Evolutionary conservation across 2,113 vertebrate genomes (phyloP), one percentile per base, ranked within the genome.

Genomic region (Myotis yumanensis): DNA sequence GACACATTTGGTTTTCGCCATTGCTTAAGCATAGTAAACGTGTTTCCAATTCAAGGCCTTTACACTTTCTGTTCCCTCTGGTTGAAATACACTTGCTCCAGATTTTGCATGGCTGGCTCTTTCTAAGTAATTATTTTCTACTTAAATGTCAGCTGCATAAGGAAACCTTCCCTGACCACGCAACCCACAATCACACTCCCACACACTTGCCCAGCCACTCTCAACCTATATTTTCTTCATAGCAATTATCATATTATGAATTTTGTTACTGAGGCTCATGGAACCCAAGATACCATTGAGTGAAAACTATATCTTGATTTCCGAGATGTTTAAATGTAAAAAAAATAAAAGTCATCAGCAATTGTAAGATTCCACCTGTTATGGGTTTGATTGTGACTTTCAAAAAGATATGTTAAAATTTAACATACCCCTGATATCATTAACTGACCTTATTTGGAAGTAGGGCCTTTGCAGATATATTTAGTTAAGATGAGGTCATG

Each of bases 101-200:
- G 35, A 85, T 68, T 92, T 94, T 94, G 30, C 71, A 83, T 75
- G 30, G 15, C 20, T 75, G 20, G 9, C 15, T 81, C 48, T 28
- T 86, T 86, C 46, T 89, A 73, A 83, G 37, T 73, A 51, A 73
- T 52, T 72, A 32, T 57, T 35, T 11, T 80, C 52, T 86, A 7
- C 37, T 73, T 94, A 92, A 46, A 30, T 73, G 40, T 73, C 69
- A 81, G n/a, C 82, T 54, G 25, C 30, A 22, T 80, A 92, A 87
- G 69, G 69, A 92, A 87, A 75, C 0, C 40, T 69, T 68, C 46
- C 59, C 73, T 94, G 46, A 86, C n/a, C 46, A 72, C 54, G 46
- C 85, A 89, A 23, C 48, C 93, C 79, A 79, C 89, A 92, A 71
- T 89, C 14, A 86, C 11, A 77, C 51, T 89, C 54, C 18, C 37